phyloP scores from a whole-genome alignment of 2,888 invertebrate species.

The Loripinus fragilis region DNA sequence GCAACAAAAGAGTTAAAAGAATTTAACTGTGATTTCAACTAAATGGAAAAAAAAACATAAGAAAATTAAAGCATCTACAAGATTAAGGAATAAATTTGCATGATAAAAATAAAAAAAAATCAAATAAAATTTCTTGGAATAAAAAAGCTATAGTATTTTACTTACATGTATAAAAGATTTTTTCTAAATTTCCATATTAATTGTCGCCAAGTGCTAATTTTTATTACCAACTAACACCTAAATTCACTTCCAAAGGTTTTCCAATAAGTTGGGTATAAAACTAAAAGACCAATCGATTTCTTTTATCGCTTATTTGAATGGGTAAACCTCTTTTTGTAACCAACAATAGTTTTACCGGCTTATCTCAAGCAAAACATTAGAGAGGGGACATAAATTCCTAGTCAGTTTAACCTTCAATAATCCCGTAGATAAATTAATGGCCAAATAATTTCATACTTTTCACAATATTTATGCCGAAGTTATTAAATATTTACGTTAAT shows the following conservation, averaged over 20 bases:
- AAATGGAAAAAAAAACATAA: no score
- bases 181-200: constrained; percentile 14
- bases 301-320: constrained; percentile 29
- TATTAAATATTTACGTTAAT: constrained; percentile 8
- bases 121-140: no score
- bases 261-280: constrained; percentile 22
- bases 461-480: not conserved
- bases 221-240: not conserved
- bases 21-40: no score
- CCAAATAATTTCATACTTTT: constrained; percentile 15
- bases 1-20: no score
- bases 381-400: constrained; percentile 8
- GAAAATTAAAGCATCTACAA: no score
- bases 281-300: constrained; percentile 45
- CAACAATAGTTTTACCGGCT: constrained; percentile 16
- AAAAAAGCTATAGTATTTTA: no score
- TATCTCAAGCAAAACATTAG: not conserved
- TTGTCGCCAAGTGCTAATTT: constrained; percentile 9
- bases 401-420: constrained; percentile 16
- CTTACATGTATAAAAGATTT: not conserved
- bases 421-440: constrained; percentile 1
- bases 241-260: not conserved
- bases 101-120: no score
- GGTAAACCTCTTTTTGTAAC: not conserved
- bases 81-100: no score